Evolutionary conservation across 2,797 vertebrate species (phyloP).

Genomic region (Myoxocephalus aenaeus): DNA sequence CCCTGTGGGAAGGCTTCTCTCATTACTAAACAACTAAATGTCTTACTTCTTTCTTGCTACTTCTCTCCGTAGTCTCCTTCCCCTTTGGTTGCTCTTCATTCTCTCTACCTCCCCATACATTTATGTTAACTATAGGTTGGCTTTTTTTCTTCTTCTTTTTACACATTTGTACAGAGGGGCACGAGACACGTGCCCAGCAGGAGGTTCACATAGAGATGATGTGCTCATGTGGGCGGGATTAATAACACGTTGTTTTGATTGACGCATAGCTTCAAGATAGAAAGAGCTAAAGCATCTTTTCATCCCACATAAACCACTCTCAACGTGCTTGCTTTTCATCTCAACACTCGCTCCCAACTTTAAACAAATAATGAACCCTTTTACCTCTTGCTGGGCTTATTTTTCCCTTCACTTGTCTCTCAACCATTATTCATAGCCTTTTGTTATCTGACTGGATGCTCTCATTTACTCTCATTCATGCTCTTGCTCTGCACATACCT

Average conservation of each 20-base stretch:
- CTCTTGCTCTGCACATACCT: constrained; percentile 13
- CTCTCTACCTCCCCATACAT: background rate
- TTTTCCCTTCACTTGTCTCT: constrained; percentile 23
- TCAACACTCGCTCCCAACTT: constrained; percentile 11
- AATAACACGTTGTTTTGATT: constrained; percentile 50
- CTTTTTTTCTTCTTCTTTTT: background rate
- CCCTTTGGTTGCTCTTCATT: constrained; percentile 9
- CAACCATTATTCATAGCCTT: constrained; percentile 45
- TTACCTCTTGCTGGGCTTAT: background rate
- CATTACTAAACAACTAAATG: background rate
- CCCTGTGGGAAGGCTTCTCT: constrained; percentile 5
- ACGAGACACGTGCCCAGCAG: constrained; percentile 12
- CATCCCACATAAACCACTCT: constrained; percentile 38
- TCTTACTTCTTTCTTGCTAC: background rate
- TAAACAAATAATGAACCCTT: constrained; percentile 43
- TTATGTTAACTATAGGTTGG: background rate
- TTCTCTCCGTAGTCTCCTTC: background rate
- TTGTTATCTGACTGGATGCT: constrained; percentile 50
- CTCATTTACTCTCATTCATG: constrained; percentile 50
- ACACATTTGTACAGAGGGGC: background rate
- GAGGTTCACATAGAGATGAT: constrained; percentile 11
- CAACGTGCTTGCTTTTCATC: constrained; percentile 30
- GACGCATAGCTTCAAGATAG: constrained; percentile 54
- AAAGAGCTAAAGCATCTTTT: constrained; percentile 34
- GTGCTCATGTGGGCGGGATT: constrained; percentile 38